These are phyloP conservation scores for Protonibea diacanthus DNA, from an alignment of 2,797 vertebrate species.

Conservation along the genomic window DNA sequence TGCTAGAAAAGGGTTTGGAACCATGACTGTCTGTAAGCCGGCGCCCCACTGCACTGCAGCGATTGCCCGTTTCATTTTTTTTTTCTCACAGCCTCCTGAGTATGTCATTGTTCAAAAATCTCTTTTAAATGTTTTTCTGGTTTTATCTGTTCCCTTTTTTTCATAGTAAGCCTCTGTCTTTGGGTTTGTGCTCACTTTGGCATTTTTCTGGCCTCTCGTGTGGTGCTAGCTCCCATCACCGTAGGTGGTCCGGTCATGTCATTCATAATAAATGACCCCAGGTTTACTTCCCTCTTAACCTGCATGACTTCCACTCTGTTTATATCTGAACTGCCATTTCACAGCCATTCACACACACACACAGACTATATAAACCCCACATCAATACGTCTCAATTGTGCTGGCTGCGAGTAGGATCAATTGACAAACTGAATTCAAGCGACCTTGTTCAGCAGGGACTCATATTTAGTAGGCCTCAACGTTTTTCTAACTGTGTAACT, in stretches of 20 bases:
- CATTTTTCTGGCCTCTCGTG: conserved; percentile 12
- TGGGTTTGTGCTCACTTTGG: neutral
- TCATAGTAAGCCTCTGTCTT: neutral
- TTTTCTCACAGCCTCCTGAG: too few relatives aligned
- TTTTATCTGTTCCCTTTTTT: conserved; percentile 3
- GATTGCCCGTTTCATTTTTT: too few relatives aligned
- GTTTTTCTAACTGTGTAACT: neutral
- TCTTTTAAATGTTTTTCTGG: neutral
- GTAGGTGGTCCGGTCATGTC: conserved; percentile 54
- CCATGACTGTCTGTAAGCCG: neutral
- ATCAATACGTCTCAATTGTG: conserved; percentile 28
- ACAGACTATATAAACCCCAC: conserved; percentile 17
- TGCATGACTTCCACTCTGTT: conserved; percentile 67
- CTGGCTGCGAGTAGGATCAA: conserved; percentile 33
- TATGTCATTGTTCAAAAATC: neutral
- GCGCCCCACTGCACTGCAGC: too few relatives aligned
- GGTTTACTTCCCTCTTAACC: conserved; percentile 66
- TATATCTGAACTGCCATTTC: conserved; percentile 60
- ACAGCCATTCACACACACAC: conserved; percentile 21
- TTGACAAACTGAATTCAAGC: conserved; percentile 24
- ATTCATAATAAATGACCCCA: conserved; percentile 72
- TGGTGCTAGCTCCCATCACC: conserved; percentile 25
- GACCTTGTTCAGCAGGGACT: conserved; percentile 19
- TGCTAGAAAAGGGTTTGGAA: neutral
- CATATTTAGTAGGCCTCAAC: conserved; percentile 11